Evolutionary conservation across 1,140 invertebrate genomes (phyloP), one percentile per base, ranked within the genome.

Genomic region (Megathymus violae): DNA sequence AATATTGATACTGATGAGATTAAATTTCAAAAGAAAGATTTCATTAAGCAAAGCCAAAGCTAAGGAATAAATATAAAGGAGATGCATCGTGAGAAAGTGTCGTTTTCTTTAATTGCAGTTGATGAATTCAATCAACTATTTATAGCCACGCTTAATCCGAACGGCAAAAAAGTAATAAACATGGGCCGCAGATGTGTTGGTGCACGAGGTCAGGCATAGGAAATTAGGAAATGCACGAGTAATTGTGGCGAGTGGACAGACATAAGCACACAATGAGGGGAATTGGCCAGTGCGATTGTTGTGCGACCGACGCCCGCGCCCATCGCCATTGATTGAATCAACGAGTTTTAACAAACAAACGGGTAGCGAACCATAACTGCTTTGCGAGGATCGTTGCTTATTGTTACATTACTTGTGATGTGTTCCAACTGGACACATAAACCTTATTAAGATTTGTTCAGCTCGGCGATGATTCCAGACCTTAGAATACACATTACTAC

Each of bases 201-300:
- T 63, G 36, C 58, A 50, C 72, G 71, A 77, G 78, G 76, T 85
- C 74, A 64, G 63, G 62, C 64, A 83, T 86, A 82, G 85, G 85
- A 88, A 85, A 79, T 86, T 86, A 82, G 85, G 85, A 88, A 85
- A 79, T 86, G 67, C 70, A 78, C 79, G 82, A 68, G 79, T 89
- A 89, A 88, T 88, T 88, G 83, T 66, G 80, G 75, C 78, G 67
- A 84, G 70, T 83, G 85, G 77, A 80, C 54, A 58, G 25, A 58
- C 51, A 54, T 15, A n/a, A 58, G 40, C 22, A 46, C 85, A 88
- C 88, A 89, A 90, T 87, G 82, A 85, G 88, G 86, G 85, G 85
- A 89, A 90, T 87, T 87, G 85, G 84, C 81, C 82, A 86, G 79
- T 78, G 75, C 78, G 80, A 90, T 90, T 88, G 83, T 90, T 86